phyloP scores from a whole-genome alignment of 2,797 vertebrate genomes.

The Sebastes itinus region DNA sequence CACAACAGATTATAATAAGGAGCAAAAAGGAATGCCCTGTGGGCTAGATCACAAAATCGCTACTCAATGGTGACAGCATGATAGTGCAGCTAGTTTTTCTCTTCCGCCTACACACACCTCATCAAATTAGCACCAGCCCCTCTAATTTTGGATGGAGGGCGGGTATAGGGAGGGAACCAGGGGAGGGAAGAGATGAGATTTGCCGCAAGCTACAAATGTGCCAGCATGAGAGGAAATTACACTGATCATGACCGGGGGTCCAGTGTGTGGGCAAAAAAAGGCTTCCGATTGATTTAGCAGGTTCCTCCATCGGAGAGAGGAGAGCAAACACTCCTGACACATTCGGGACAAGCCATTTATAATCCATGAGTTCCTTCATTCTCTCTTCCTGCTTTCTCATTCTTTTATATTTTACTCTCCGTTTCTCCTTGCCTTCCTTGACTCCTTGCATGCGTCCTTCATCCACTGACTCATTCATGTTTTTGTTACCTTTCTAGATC shows the following conservation, averaged over 20 bases:
- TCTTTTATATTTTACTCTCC: background rate
- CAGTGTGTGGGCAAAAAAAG: constrained; percentile 54
- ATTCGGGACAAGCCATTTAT: constrained; percentile 72
- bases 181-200: constrained; percentile 40
- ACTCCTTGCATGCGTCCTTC: background rate
- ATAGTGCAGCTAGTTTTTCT: background rate
- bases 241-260: constrained; percentile 72
- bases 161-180: background rate
- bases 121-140: constrained; percentile 55
- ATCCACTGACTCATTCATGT: background rate
- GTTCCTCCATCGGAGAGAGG: constrained; percentile 50
- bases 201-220: constrained; percentile 72
- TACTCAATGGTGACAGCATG: background rate
- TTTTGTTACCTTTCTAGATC: background rate
- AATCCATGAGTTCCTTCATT: constrained; percentile 49
- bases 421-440: background rate
- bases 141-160: constrained; percentile 52
- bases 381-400: constrained; percentile 9
- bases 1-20: too few species aligned
- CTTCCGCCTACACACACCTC: constrained; percentile 40
- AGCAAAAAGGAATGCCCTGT: background rate
- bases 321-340: constrained; percentile 65
- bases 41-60: background rate
- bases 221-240: constrained; percentile 73
- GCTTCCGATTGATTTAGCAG: constrained; percentile 73